Base-by-base conservation (phyloP, 2,888 invertebrate genomes). In the Lasiommata megera region DNA sequence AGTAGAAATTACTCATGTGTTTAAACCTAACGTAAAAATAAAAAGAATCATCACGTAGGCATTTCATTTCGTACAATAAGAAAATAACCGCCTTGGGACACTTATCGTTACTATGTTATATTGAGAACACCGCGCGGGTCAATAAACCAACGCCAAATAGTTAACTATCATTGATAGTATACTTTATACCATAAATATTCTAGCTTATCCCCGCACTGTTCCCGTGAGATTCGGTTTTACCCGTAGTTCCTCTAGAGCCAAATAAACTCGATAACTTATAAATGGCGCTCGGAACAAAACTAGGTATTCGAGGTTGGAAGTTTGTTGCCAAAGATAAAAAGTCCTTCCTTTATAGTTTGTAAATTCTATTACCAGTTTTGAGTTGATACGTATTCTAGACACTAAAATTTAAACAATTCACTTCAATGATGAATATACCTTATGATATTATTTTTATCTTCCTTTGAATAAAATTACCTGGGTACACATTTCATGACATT, bases 221-320 rank as follows among this genome's bases (percentile, higher is more conserved):
- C 46, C 31, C 46, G 9, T 11, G 46, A 46, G 46, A 31, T 29
- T 29, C 14, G 3, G 3, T 31, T 14, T 5, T 5, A 28, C 29
- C 28, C 44, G 44, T 14, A 12, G 46, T 46, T 6, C 11, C 46
- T 31, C 46, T 9, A 16, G 46, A 31, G 46, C 16, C 11, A 9
- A 31, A 46, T 46, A 46, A 31, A 31, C 31, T 31, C 31, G 16
- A 46, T 46, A 46, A 31, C 46, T 46, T 46, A 46, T 31, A 46
- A 46, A 46, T 46, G 31, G 31, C 31, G 31, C 16, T 31, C 3
- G 29, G 14, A 11, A 31, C 16, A 16, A 11, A 46, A 46, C 46
- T 31, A 14, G 29, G 29, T 31, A 29, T 44, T 46, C 29, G 31
- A 46, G 46, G 29, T 46, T 6, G 2, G 16, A 29, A 31, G 16